Evolutionary conservation across 64 coral and sea anemone genomes (phyloP).

Genomic region (Montipora sp.): DNA sequence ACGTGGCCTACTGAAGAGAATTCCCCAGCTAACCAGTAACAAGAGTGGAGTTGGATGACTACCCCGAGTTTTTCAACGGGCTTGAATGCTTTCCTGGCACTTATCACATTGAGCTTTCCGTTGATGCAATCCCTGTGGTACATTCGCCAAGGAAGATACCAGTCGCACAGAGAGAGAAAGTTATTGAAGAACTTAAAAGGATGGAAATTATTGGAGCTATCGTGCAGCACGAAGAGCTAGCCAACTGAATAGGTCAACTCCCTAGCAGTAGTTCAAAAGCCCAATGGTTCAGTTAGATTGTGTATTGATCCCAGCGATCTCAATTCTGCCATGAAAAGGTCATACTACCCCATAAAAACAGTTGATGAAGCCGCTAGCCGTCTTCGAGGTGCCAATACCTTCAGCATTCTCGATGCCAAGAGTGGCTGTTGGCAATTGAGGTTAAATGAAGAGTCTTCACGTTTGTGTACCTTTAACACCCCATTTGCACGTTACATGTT

Average conservation of each 20-base stretch:
- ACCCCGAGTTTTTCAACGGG: not conserved
- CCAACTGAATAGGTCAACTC: slow-evolving; percentile 54
- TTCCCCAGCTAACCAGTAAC: not conserved
- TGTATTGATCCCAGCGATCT: no score
- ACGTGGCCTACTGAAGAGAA: slow-evolving; percentile 18
- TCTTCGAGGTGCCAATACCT: no score
- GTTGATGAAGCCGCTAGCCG: no score
- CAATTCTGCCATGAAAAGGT: no score
- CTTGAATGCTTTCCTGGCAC: not conserved
- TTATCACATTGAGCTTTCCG: not conserved
- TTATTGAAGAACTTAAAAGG: slow-evolving; percentile 12
- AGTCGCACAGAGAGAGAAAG: slow-evolving; percentile 29
- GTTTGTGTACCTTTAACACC: no score
- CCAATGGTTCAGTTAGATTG: no score
- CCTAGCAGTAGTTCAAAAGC: no score
- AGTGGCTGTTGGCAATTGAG: no score
- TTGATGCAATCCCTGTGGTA: not conserved
- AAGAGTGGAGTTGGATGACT: not conserved
- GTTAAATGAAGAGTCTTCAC: no score
- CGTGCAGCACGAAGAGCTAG: not conserved
- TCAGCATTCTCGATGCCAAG: no score
- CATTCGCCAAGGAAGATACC: slow-evolving; percentile 33
- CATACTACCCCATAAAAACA: no score
- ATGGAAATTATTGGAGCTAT: slow-evolving; percentile 26
- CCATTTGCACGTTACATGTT: no score